phyloP scores from a whole-genome alignment of 2,888 invertebrate species.

The Teinopalpus imperialis region DNA sequence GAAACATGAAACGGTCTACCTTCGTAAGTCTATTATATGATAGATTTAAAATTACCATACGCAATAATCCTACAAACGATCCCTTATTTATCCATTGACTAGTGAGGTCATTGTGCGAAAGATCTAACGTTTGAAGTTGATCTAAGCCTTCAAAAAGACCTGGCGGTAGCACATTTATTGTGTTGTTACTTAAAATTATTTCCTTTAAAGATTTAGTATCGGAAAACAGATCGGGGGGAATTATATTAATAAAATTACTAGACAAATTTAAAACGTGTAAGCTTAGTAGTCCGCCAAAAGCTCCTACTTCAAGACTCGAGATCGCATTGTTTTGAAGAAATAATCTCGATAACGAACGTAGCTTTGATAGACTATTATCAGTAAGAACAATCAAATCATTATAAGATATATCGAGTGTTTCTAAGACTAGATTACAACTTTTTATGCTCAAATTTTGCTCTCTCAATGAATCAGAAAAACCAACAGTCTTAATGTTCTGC shows the following conservation, averaged over 20 bases:
- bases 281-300: slow-evolving; percentile 85
- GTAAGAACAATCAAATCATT: slow-evolving; percentile 88
- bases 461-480: slow-evolving; percentile 86
- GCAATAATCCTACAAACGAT: slow-evolving; percentile 87
- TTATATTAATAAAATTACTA: slow-evolving; percentile 87
- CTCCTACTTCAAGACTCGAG: slow-evolving; percentile 86
- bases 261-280: slow-evolving; percentile 89
- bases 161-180: slow-evolving; percentile 87
- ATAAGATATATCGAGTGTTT: slow-evolving; percentile 86
- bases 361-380: slow-evolving; percentile 85
- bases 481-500: slow-evolving; percentile 88
- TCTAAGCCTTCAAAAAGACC: slow-evolving; percentile 87
- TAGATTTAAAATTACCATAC: slow-evolving; percentile 88
- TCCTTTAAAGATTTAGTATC: slow-evolving; percentile 85
- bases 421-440: slow-evolving; percentile 86
- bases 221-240: slow-evolving; percentile 89
- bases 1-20: slow-evolving; percentile 87
- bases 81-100: slow-evolving; percentile 89
- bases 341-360: slow-evolving; percentile 85
- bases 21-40: slow-evolving; percentile 86
- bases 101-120: slow-evolving; percentile 87
- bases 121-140: slow-evolving; percentile 87
- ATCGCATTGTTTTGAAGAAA: slow-evolving; percentile 89
- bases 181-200: slow-evolving; percentile 89
- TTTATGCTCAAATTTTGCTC: slow-evolving; percentile 80